A percentile compares a stretch with the other conserved stretches of the same genome.
Conservation (phyloP, 1,140 invertebrate genomes). For the Brachionus koreanus region DNA sequence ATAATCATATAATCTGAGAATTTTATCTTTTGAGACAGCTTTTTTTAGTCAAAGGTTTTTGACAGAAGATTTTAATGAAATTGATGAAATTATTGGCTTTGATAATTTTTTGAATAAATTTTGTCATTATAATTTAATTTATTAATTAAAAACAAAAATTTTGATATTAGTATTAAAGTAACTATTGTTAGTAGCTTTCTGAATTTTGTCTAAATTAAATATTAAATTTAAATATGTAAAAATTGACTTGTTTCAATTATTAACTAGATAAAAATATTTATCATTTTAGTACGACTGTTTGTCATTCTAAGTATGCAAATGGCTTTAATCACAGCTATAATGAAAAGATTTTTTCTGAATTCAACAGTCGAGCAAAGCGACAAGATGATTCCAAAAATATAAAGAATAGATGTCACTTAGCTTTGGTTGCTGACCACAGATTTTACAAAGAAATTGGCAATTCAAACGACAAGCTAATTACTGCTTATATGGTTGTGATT, state of each 20-base stretch:
- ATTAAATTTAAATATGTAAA: neutral
- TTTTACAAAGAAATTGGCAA: slow-evolving; percentile 42
- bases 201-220: too few species aligned
- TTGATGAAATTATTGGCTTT: too few species aligned
- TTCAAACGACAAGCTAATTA: neutral
- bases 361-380: neutral
- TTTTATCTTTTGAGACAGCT: too few species aligned
- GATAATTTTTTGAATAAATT: too few species aligned
- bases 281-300: neutral
- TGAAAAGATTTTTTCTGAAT: neutral
- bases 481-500: slow-evolving; percentile 1
- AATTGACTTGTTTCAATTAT: too few species aligned
- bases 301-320: slow-evolving; percentile 25
- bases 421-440: slow-evolving; percentile 23
- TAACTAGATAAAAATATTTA: neutral
- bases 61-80: too few species aligned
- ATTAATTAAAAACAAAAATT: too few species aligned
- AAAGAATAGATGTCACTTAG: slow-evolving; percentile 25
- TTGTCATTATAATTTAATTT: too few species aligned
- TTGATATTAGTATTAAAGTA: too few species aligned
- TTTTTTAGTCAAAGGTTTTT: too few species aligned
- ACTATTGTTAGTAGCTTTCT: too few species aligned
- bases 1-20: too few species aligned
- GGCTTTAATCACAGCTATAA: neutral
- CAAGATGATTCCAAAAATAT: neutral